Evolutionary conservation across 2,888 invertebrate genomes (phyloP).

Genomic region (Theodoxus fluviatilis): DNA sequence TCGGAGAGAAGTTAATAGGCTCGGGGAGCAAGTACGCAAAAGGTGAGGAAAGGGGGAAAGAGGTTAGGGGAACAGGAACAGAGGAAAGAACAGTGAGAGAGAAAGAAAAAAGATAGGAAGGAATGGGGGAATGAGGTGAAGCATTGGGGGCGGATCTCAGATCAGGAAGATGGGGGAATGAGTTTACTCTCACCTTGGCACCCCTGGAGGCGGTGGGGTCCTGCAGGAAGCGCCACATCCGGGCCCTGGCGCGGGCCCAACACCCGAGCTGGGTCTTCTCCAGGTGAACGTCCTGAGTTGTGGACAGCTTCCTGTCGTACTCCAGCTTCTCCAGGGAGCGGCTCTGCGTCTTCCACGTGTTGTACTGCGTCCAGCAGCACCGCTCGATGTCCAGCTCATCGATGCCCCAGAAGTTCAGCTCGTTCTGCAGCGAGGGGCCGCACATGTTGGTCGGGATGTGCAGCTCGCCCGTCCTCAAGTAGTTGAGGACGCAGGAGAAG

Average conservation of each 20-base stretch:
- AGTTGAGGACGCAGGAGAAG: slow-evolving; percentile 56
- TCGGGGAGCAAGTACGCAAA: too few species aligned
- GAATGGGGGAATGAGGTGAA: too few species aligned
- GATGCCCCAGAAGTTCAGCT: slow-evolving; percentile 61
- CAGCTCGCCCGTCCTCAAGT: slow-evolving; percentile 56
- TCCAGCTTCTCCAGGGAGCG: slow-evolving; percentile 54
- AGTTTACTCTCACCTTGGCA: slow-evolving; percentile 57
- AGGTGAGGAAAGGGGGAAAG: too few species aligned
- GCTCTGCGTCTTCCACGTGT: slow-evolving; percentile 58
- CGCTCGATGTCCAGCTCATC: slow-evolving; percentile 58
- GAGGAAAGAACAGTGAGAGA: too few species aligned
- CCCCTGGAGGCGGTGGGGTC: slow-evolving; percentile 51
- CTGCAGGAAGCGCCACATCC: slow-evolving; percentile 56
- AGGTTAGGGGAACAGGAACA: too few species aligned
- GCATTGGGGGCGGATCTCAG: too few species aligned
- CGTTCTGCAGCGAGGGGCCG: slow-evolving; percentile 56
- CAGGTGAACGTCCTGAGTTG: slow-evolving; percentile 41
- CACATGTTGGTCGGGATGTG: slow-evolving; percentile 58
- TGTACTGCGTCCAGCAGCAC: slow-evolving; percentile 62
- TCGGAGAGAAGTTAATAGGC: too few species aligned
- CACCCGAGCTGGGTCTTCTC: too few species aligned
- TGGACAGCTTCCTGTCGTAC: slow-evolving; percentile 53
- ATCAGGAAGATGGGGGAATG: too few species aligned
- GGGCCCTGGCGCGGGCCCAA: slow-evolving; percentile 44
- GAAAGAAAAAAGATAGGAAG: too few species aligned